Percentiles rank a stretch among this genome's conserved stretches.
Evolutionary conservation across 2,888 invertebrate species (phyloP).

Genomic region (Drosophila subquinaria): DNA sequence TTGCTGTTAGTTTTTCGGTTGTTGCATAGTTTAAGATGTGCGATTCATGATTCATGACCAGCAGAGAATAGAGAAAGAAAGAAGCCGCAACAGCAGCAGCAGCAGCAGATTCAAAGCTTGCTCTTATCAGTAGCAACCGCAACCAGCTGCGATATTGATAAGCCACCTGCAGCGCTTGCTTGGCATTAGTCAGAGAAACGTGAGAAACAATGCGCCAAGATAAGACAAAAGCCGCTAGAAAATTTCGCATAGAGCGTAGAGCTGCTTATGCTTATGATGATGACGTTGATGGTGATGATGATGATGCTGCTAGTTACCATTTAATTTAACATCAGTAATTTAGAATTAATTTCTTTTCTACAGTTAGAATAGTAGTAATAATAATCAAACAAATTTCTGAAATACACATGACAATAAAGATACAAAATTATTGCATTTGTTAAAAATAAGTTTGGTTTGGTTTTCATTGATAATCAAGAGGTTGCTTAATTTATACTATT

Average conservation of each 20-base stretch:
- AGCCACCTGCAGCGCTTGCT: slow-evolving; percentile 57
- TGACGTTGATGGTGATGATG: slow-evolving; percentile 9
- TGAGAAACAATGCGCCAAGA: slow-evolving; percentile 66
- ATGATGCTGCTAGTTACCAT: slow-evolving; percentile 11
- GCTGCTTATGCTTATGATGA: slow-evolving; percentile 30
- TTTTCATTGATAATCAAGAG: background rate
- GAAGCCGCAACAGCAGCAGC: background rate
- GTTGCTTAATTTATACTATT: background rate
- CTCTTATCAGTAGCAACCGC: slow-evolving; percentile 36
- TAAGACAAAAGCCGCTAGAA: slow-evolving; percentile 54
- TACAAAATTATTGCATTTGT: background rate
- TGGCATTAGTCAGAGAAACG: slow-evolving; percentile 72
- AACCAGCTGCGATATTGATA: slow-evolving; percentile 44
- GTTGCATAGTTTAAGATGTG: slow-evolving; percentile 12
- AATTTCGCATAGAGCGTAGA: slow-evolving; percentile 38
- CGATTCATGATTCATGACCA: slow-evolving; percentile 48
- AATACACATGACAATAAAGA: too few relatives aligned
- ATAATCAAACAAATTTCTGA: too few relatives aligned
- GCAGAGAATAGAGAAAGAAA: slow-evolving; percentile 1
- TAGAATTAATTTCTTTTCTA: too few relatives aligned
- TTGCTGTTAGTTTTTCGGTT: slow-evolving; percentile 4
- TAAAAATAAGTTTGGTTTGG: background rate
- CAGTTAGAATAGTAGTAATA: too few relatives aligned
- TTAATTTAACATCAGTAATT: background rate
- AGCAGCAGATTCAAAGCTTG: slow-evolving; percentile 24